Base-by-base conservation (phyloP, 2,888 invertebrate species). In the Pilophorus perplexus region DNA sequence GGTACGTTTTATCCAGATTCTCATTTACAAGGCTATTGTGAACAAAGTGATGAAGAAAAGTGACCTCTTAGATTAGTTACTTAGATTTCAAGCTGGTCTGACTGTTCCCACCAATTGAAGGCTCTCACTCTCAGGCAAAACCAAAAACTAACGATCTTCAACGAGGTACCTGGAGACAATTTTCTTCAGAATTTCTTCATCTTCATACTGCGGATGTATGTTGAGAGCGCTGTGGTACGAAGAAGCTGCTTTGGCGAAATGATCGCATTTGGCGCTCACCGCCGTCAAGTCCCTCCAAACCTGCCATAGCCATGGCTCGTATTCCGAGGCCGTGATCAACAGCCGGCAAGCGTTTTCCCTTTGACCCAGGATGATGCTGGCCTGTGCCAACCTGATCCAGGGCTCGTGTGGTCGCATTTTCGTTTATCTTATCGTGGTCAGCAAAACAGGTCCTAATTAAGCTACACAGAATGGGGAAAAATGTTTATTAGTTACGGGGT, bases 361-460 rank as follows among this genome's bases (percentile, higher is more conserved):
- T 1, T 37, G 20, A 2, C 60, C 66, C 46, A 68, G 16, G 4
- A 68, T 37, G 46, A 68, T 18, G 54, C 60, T 16, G 0, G 60
- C 60, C 16, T 66, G 65, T 1, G 68, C 68, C 3, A 68, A 37
- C 40, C 25, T 66, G n/a, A 46, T 48, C 66, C 68, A 68, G 23
- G 55, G 55, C 1, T 55, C 37, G 38, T 48, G 46, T 20, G 33
- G 48, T 18, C 40, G 16, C 27, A 38, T 18, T 22, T 62, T 55
- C 37, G 20, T 52, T 20, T 22, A 33, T n/a, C n/a, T n/a, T n/a
- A n/a, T n/a, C n/a, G n/a, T n/a, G n/a, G n/a, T n/a, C n/a, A n/a
- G n/a, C n/a, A n/a, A n/a, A n/a, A n/a, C n/a, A n/a, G n/a, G n/a
- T n/a, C n/a, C n/a, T n/a, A n/a, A n/a, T n/a, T n/a, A n/a, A n/a